These are phyloP conservation scores for Glossosoma conforme DNA, from an alignment of 1,140 invertebrate species.

Conservation along the genomic window DNA sequence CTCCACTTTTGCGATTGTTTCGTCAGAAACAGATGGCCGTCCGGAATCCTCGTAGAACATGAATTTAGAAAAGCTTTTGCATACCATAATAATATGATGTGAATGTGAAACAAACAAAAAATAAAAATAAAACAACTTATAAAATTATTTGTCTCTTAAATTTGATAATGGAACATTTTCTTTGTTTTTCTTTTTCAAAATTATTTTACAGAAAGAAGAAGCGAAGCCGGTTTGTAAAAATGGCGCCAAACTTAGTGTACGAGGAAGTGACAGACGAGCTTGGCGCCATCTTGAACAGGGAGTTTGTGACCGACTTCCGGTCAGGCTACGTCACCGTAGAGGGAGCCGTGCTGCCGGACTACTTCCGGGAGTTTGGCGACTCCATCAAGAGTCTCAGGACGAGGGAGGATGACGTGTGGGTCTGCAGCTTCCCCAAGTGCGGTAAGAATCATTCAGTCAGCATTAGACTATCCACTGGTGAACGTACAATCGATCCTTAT, in stretches of 20 bases:
- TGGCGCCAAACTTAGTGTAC: constrained; percentile 9
- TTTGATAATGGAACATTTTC: too few species aligned
- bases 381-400: constrained; percentile 36
- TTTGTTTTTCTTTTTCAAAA: too few species aligned
- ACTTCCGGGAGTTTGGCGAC: constrained; percentile 24
- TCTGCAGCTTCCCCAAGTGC: constrained; percentile 48
- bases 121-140: too few species aligned
- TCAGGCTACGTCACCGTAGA: constrained; percentile 20
- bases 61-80: too few species aligned
- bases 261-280: constrained; percentile 20
- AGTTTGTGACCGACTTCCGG: constrained; percentile 24
- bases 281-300: constrained; percentile 21
- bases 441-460: constrained; percentile 35
- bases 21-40: too few species aligned
- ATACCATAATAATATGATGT: too few species aligned
- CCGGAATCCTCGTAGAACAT: too few species aligned
- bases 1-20: too few species aligned
- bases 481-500: too few species aligned
- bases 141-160: too few species aligned
- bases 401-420: constrained; percentile 42
- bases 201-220: neutral
- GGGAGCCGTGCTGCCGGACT: constrained; percentile 23
- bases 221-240: neutral
- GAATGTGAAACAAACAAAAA: too few species aligned
- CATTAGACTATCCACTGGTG: too few species aligned